A percentile compares a stretch with the other conserved stretches of the same genome.
These are phyloP conservation scores for Apodemia duryi DNA, from an alignment of 2,888 invertebrate species.

Conservation along the genomic window DNA sequence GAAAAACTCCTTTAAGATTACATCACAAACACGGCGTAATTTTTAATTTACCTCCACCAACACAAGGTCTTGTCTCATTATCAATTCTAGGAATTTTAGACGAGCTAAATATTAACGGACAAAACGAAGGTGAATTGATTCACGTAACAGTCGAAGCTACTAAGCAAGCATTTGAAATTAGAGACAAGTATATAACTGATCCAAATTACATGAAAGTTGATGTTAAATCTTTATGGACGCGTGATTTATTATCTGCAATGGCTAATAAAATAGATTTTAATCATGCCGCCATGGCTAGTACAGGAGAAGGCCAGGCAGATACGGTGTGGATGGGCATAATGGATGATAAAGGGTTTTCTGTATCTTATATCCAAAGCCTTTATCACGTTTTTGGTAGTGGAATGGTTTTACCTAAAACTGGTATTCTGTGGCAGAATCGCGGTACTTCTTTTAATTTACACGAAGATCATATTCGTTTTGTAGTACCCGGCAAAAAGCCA, in stretches of 20 bases:
- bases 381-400: slow-evolving; percentile 63
- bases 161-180: slow-evolving; percentile 33
- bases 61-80: slow-evolving; percentile 63
- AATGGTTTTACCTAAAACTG: slow-evolving; percentile 59
- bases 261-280: slow-evolving; percentile 46
- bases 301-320: slow-evolving; percentile 56
- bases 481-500: slow-evolving; percentile 66
- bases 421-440: slow-evolving; percentile 66
- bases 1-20: slow-evolving; percentile 53
- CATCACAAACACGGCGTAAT: slow-evolving; percentile 53
- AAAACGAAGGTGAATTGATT: slow-evolving; percentile 57
- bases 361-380: slow-evolving; percentile 67
- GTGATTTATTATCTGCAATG: slow-evolving; percentile 45
- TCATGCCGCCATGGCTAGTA: slow-evolving; percentile 37
- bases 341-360: slow-evolving; percentile 65
- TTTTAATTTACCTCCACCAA: slow-evolving; percentile 64
- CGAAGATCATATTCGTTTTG: slow-evolving; percentile 42
- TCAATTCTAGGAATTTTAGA: slow-evolving; percentile 60
- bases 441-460: slow-evolving; percentile 53
- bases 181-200: slow-evolving; percentile 54
- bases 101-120: slow-evolving; percentile 51
- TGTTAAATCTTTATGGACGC: slow-evolving; percentile 46
- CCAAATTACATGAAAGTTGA: slow-evolving; percentile 55
- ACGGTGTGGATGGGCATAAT: slow-evolving; percentile 69
- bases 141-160: slow-evolving; percentile 58